These are phyloP conservation scores for Noctua janthina DNA, from an alignment of 2,888 invertebrate genomes.

Conservation along the genomic window DNA sequence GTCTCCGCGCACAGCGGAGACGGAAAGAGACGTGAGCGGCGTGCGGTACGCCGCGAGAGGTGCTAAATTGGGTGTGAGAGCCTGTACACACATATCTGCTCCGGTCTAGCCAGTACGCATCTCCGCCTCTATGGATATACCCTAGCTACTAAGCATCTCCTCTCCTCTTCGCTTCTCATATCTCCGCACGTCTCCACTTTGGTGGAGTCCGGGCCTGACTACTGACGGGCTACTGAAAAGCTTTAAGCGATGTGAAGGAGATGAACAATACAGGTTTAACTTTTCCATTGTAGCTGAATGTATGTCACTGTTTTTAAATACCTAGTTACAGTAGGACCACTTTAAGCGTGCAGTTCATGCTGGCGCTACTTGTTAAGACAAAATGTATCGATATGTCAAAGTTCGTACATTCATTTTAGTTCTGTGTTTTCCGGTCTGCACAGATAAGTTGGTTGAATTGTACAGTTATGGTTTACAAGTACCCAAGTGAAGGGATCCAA, in stretches of 20 bases:
- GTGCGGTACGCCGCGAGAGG: too few species aligned
- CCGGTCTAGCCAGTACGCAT: not conserved
- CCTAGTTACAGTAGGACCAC: not conserved
- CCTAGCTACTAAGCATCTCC: not conserved
- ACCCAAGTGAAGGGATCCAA: not conserved
- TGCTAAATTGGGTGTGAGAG: not conserved
- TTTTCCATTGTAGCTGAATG: not conserved
- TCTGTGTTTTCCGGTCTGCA: not conserved
- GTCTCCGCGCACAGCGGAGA: not conserved
- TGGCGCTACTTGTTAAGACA: not conserved
- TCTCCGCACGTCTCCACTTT: not conserved
- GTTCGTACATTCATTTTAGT: not conserved
- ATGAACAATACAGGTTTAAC: too few species aligned
- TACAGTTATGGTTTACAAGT: not conserved
- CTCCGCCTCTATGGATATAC: not conserved
- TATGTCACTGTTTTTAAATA: not conserved
- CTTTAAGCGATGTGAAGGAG: too few species aligned
- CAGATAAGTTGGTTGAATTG: not conserved
- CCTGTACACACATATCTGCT: not conserved
- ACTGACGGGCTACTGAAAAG: too few species aligned
- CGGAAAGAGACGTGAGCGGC: too few species aligned
- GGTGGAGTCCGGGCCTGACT: not conserved
- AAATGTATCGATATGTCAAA: not conserved
- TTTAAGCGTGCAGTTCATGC: not conserved
- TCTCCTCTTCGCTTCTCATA: not conserved